phyloP scores from a whole-genome alignment of 2,888 invertebrate species.

The Erpobdella octoculata region DNA sequence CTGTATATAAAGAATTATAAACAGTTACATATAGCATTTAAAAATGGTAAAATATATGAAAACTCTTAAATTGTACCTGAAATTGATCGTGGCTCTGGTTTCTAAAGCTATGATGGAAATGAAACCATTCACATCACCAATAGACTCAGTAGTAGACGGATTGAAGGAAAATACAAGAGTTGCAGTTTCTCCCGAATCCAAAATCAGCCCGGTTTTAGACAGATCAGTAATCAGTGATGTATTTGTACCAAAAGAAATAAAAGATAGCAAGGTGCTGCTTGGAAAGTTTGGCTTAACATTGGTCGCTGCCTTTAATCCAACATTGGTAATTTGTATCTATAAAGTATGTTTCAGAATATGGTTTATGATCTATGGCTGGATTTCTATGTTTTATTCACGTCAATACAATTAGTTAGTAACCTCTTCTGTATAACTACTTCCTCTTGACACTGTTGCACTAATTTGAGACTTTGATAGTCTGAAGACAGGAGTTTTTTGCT shows the following conservation, averaged over 20 bases:
- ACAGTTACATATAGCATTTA: not conserved
- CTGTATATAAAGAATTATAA: not conserved
- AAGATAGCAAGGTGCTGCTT: constrained; percentile 34
- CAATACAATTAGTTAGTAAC: constrained; percentile 26
- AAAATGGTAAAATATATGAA: not conserved
- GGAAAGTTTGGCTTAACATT: constrained; percentile 35
- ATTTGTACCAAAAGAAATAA: constrained; percentile 35
- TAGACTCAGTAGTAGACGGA: constrained; percentile 23
- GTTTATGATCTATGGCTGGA: too few species aligned
- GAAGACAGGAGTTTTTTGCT: constrained; percentile 23
- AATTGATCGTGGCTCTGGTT: constrained; percentile 18
- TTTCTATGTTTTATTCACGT: too few species aligned
- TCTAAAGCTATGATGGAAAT: constrained; percentile 17
- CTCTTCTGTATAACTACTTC: constrained; percentile 19
- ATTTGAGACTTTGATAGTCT: constrained; percentile 8
- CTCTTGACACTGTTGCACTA: constrained; percentile 27
- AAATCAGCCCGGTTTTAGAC: constrained; percentile 12
- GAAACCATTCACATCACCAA: constrained; percentile 29
- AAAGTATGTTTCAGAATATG: constrained; percentile 4
- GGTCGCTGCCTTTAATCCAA: constrained; percentile 37
- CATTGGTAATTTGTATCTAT: constrained; percentile 37
- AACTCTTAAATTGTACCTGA: constrained; percentile 12
- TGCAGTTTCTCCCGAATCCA: constrained; percentile 32
- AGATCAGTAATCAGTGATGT: not conserved
- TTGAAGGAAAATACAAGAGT: constrained; percentile 34